phyloP scores from a whole-genome alignment of 2,888 invertebrate species.

The Athetis lepigone region DNA sequence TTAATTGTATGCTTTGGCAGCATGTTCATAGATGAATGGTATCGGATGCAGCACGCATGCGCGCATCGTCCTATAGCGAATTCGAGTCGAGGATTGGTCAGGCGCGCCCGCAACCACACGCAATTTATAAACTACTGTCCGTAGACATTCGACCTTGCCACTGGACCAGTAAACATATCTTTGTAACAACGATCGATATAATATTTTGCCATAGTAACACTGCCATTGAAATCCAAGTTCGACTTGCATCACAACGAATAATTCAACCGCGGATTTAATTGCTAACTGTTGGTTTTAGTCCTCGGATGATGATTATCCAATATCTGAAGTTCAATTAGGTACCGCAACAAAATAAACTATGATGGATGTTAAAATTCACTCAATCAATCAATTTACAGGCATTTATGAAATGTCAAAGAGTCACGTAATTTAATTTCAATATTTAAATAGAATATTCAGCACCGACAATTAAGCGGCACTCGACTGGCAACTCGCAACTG shows the following conservation, averaged over 20 bases:
- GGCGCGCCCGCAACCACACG: slow-evolving; percentile 69
- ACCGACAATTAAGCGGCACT: neutral
- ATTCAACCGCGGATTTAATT: slow-evolving; percentile 25
- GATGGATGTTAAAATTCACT: too few relatives aligned
- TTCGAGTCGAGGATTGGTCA: slow-evolving; percentile 66
- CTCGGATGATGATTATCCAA: slow-evolving; percentile 10
- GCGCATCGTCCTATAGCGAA: slow-evolving; percentile 49
- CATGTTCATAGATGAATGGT: slow-evolving; percentile 46
- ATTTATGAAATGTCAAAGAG: too few relatives aligned
- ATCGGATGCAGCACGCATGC: slow-evolving; percentile 65
- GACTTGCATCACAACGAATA: slow-evolving; percentile 40
- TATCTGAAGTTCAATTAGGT: neutral
- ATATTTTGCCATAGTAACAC: slow-evolving; percentile 47
- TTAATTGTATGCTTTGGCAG: slow-evolving; percentile 41
- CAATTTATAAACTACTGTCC: slow-evolving; percentile 72
- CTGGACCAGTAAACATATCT: slow-evolving; percentile 65
- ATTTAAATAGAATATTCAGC: too few relatives aligned
- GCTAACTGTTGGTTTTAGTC: slow-evolving; percentile 2
- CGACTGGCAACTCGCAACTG: neutral
- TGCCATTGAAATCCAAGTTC: slow-evolving; percentile 58
- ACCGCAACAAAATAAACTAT: neutral
- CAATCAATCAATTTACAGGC: too few relatives aligned
- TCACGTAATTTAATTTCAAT: too few relatives aligned
- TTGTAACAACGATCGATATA: slow-evolving; percentile 44
- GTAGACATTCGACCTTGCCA: slow-evolving; percentile 72